phyloP scores from a whole-genome alignment of 2,888 invertebrate species.

The Drosophila macrothrix region DNA sequence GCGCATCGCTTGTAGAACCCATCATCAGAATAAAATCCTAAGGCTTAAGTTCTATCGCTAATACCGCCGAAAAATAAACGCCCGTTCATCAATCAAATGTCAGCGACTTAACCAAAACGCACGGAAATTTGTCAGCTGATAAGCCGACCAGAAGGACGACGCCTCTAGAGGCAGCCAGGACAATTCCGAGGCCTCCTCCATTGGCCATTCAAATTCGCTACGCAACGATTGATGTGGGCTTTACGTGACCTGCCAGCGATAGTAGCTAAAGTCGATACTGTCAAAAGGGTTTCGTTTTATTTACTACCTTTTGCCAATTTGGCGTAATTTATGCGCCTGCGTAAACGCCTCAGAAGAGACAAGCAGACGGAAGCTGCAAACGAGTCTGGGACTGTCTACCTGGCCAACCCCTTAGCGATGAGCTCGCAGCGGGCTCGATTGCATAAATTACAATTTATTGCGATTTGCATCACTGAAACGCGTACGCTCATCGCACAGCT shows the following conservation, averaged over 20 bases:
- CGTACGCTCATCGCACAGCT: slow-evolving; percentile 55
- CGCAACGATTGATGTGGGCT: slow-evolving; percentile 79
- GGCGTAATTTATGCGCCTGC: slow-evolving; percentile 83
- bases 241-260: slow-evolving; percentile 76
- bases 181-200: not conserved
- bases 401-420: slow-evolving; percentile 45
- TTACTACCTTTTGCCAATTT: slow-evolving; percentile 25
- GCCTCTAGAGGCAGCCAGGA: slow-evolving; percentile 39
- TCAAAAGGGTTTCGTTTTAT: slow-evolving; percentile 62
- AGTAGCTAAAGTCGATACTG: slow-evolving; percentile 13
- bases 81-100: slow-evolving; percentile 74
- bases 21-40: slow-evolving; percentile 19
- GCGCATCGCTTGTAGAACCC: not conserved
- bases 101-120: slow-evolving; percentile 51
- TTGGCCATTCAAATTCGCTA: slow-evolving; percentile 52
- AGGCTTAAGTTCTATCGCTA: slow-evolving; percentile 27
- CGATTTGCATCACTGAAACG: slow-evolving; percentile 78
- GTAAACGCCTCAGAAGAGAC: slow-evolving; percentile 76
- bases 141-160: slow-evolving; percentile 55
- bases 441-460: slow-evolving; percentile 83
- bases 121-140: slow-evolving; percentile 73
- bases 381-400: slow-evolving; percentile 38
- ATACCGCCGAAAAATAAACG: slow-evolving; percentile 36
- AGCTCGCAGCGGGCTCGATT: slow-evolving; percentile 55
- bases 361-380: slow-evolving; percentile 48